A percentile compares a stretch with the other conserved stretches of the same genome.
Evolutionary conservation across 2,888 invertebrate genomes (phyloP).

Genomic region (Pegoplata infirma): DNA sequence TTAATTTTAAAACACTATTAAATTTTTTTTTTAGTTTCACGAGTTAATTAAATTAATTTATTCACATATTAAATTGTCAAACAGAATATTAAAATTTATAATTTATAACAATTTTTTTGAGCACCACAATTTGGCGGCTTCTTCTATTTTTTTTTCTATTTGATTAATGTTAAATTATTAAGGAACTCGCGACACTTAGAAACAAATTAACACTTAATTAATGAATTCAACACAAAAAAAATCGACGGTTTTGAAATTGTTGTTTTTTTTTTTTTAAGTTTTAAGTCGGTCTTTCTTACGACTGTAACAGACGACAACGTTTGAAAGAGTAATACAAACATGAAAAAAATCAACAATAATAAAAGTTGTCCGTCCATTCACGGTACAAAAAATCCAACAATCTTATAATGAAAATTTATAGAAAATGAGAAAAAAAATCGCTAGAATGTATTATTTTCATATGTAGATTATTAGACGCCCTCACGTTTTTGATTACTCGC

Average conservation of each 20-base stretch:
- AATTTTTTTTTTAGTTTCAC: background rate
- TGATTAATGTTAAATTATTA: background rate
- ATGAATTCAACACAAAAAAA: background rate
- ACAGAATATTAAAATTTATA: background rate
- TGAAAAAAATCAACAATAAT: constrained; percentile 55
- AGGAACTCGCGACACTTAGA: background rate
- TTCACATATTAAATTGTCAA: background rate
- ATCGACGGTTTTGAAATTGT: background rate
- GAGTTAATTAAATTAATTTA: no score
- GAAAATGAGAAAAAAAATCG: constrained; percentile 1
- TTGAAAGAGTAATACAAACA: constrained; percentile 58
- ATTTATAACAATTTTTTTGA: background rate
- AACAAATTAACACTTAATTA: constrained; percentile 22
- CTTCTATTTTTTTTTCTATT: background rate
- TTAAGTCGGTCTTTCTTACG: constrained; percentile 35
- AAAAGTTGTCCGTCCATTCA: constrained; percentile 41
- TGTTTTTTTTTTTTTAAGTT: no score
- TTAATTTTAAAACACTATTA: background rate
- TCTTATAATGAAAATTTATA: constrained; percentile 43
- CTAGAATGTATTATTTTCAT: constrained; percentile 5
- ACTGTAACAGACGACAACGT: constrained; percentile 60
- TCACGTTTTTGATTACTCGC: constrained; percentile 52
- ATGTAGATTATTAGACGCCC: constrained; percentile 47
- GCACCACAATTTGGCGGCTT: background rate
- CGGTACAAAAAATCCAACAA: constrained; percentile 38